Conservation (phyloP, 2,797 vertebrate genomes). For the Pangasius mekongensis region DNA sequence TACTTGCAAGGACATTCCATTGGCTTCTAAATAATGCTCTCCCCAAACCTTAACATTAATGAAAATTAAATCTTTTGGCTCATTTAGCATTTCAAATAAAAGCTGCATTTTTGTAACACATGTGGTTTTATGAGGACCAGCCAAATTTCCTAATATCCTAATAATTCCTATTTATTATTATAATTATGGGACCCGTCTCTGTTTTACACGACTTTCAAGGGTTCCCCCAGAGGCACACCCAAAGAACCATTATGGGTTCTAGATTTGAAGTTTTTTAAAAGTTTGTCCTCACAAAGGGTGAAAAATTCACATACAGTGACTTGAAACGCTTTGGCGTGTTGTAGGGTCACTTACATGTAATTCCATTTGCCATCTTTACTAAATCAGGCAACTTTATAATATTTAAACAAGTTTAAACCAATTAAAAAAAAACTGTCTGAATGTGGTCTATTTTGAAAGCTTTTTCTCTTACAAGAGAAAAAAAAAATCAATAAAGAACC, state of each 20-base stretch:
- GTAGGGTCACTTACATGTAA: neutral
- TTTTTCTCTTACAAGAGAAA: slow-evolving; percentile 18
- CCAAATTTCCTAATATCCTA: neutral
- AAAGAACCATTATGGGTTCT: neutral
- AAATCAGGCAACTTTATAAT: neutral
- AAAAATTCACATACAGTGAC: neutral
- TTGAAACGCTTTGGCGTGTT: neutral
- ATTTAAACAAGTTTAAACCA: neutral
- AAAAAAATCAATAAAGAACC: slow-evolving; percentile 14
- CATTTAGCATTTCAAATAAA: neutral
- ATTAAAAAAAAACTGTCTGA: neutral
- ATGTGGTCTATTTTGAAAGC: neutral
- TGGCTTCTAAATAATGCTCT: neutral
- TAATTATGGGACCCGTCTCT: neutral
- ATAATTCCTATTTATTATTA: neutral
- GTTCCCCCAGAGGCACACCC: neutral
- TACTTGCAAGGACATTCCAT: neutral
- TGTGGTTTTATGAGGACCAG: neutral
- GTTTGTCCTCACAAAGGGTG: neutral
- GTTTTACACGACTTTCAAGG: neutral
- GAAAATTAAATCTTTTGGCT: neutral
- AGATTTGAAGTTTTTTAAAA: too few species aligned
- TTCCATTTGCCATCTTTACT: neutral
- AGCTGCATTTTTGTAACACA: neutral
- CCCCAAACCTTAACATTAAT: too few species aligned